These are phyloP conservation scores for Blastobasis lacticolella DNA, from an alignment of 2,888 invertebrate genomes.

Conservation along the genomic window DNA sequence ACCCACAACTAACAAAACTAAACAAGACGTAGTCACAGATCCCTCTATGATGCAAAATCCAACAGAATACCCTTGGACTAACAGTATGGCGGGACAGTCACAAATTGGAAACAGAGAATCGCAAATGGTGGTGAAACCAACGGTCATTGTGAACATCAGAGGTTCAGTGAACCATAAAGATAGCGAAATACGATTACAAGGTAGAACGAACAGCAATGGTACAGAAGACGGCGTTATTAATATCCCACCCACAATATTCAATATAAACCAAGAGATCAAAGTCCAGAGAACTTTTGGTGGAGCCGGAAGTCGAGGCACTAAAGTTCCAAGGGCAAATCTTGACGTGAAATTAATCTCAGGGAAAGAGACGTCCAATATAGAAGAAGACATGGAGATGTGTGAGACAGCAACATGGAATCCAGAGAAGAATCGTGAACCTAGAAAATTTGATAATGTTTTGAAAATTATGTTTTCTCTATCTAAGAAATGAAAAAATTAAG, in stretches of 20 bases:
- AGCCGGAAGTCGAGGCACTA: slow-evolving; percentile 12
- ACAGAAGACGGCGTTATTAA: slow-evolving; percentile 12
- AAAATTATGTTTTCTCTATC: slow-evolving; percentile 53
- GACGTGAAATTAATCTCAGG: slow-evolving; percentile 28
- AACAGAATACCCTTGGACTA: slow-evolving; percentile 35
- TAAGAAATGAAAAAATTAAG: neutral
- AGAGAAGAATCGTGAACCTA: slow-evolving; percentile 25
- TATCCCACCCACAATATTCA: slow-evolving; percentile 50
- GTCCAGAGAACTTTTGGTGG: slow-evolving; percentile 31
- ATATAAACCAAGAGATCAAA: slow-evolving; percentile 64
- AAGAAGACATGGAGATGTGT: slow-evolving; percentile 54
- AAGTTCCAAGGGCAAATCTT: slow-evolving; percentile 24
- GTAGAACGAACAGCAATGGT: slow-evolving; percentile 32
- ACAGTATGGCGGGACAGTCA: slow-evolving; percentile 58
- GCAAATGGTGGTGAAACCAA: slow-evolving; percentile 63
- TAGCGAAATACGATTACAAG: slow-evolving; percentile 50
- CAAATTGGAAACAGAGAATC: slow-evolving; percentile 65
- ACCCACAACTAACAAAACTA: slow-evolving; percentile 25
- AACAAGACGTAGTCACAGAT: slow-evolving; percentile 26
- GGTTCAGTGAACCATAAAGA: slow-evolving; percentile 54
- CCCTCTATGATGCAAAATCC: slow-evolving; percentile 15
- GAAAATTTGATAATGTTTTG: slow-evolving; percentile 39
- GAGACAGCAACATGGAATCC: slow-evolving; percentile 36
- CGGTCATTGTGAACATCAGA: slow-evolving; percentile 62
- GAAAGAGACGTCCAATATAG: slow-evolving; percentile 24